phyloP scores from a whole-genome alignment of 2,888 invertebrate genomes.

The Drepana falcataria region DNA sequence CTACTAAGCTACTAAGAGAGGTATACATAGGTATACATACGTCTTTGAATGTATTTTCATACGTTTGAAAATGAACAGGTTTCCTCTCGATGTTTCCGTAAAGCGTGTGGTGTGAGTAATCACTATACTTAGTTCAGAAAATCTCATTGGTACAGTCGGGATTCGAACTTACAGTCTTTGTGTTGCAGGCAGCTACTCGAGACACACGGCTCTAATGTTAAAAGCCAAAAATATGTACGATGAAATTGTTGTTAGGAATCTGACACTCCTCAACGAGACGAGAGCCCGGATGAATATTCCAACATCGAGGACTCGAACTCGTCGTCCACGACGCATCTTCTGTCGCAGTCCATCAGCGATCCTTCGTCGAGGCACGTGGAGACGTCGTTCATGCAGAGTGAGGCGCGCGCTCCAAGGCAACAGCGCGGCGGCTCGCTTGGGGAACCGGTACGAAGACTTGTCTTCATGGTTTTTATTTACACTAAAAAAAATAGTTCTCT shows the following conservation, averaged over 20 bases:
- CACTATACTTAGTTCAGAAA: too few relatives aligned
- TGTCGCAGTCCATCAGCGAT: conserved; percentile 60
- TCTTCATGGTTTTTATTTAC: not conserved
- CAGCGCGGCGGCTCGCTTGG: conserved; percentile 53
- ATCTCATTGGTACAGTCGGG: too few relatives aligned
- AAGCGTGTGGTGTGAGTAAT: too few relatives aligned
- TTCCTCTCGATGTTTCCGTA: too few relatives aligned
- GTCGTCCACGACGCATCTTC: conserved; percentile 62
- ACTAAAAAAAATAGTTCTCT: not conserved
- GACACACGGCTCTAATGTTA: not conserved
- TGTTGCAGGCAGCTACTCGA: conserved; percentile 1
- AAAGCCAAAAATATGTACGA: not conserved
- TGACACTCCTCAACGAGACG: conserved; percentile 63
- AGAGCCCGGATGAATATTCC: conserved; percentile 64
- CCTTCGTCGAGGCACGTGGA: conserved; percentile 54
- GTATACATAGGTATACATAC: too few relatives aligned
- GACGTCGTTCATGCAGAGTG: conserved; percentile 58
- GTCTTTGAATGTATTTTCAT: too few relatives aligned
- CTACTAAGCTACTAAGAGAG: too few relatives aligned
- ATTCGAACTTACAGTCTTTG: too few relatives aligned
- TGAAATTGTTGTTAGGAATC: conserved; percentile 45
- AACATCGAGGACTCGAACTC: conserved; percentile 66
- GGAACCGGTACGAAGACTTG: conserved; percentile 40
- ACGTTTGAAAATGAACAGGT: too few relatives aligned
- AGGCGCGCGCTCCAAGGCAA: conserved; percentile 29